phyloP scores from a whole-genome alignment of 2,888 invertebrate species.

The Euphydryas editha region DNA sequence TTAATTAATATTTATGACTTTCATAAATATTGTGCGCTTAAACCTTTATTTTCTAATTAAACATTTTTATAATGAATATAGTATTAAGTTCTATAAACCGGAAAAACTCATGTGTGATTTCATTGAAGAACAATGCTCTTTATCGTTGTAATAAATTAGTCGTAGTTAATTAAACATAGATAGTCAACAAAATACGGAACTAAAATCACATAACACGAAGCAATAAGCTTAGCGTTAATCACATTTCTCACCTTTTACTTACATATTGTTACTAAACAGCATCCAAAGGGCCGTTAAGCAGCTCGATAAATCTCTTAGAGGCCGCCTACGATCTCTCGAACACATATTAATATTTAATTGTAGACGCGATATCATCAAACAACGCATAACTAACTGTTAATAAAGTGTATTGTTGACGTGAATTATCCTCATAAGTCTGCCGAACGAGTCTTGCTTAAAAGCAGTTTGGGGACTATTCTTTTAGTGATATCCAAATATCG shows the following conservation, averaged over 20 bases:
- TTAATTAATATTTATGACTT: too few species aligned
- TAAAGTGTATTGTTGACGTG: slow-evolving; percentile 82
- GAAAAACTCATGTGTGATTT: too few species aligned
- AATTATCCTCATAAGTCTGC: slow-evolving; percentile 76
- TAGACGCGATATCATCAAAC: slow-evolving; percentile 79
- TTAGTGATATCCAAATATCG: slow-evolving; percentile 9
- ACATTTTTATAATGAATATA: too few species aligned
- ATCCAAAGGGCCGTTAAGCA: slow-evolving; percentile 50
- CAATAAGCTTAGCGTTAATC: slow-evolving; percentile 46
- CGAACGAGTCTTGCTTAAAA: slow-evolving; percentile 56
- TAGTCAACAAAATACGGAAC: slow-evolving; percentile 26
- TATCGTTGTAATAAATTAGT: slow-evolving; percentile 15
- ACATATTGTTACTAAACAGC: slow-evolving; percentile 60
- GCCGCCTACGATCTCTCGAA: slow-evolving; percentile 69
- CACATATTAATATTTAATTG: slow-evolving; percentile 82
- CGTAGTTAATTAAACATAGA: slow-evolving; percentile 13
- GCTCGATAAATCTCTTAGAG: slow-evolving; percentile 61
- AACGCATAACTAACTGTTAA: slow-evolving; percentile 78
- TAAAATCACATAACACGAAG: slow-evolving; percentile 21
- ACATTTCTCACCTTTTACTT: slow-evolving; percentile 58
- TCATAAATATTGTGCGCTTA: too few species aligned
- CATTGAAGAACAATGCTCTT: not conserved
- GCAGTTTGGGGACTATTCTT: slow-evolving; percentile 56
- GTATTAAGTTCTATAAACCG: too few species aligned
- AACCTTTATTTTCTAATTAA: too few species aligned